These are phyloP conservation scores for Copsychus sechellarum DNA, from an alignment of 2,113 vertebrate species.

Conservation along the genomic window DNA sequence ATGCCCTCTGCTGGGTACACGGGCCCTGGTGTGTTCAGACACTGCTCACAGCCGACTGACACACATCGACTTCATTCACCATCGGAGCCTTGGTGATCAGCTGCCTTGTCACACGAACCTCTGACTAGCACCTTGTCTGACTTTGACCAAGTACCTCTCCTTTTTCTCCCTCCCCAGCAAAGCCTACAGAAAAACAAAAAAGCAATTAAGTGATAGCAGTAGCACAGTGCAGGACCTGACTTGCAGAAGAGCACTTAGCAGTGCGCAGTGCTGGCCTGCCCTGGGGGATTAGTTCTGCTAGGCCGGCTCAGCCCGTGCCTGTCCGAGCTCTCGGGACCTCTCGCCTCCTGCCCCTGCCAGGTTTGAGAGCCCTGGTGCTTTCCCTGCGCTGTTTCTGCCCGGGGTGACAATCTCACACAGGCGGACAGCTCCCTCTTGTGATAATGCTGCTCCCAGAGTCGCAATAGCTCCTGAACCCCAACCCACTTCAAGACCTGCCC, in stretches of 20 bases:
- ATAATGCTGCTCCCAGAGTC: neutral
- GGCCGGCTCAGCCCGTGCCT: neutral
- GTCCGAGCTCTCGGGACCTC: neutral
- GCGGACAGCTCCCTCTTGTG: conserved; percentile 62
- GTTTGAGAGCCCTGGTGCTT: neutral
- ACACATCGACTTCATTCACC: neutral
- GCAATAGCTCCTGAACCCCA: neutral
- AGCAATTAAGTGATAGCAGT: neutral
- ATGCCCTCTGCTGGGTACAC: conserved; percentile 2
- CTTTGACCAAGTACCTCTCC: neutral
- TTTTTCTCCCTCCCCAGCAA: neutral
- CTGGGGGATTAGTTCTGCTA: neutral
- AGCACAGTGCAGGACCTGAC: neutral
- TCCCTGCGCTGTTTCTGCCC: neutral
- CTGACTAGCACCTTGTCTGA: neutral
- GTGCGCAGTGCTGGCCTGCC: neutral
- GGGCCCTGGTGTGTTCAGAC: neutral
- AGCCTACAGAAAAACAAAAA: neutral
- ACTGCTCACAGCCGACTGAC: neutral
- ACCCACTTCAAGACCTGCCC: neutral
- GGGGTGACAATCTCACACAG: conserved; percentile 9
- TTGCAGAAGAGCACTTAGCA: neutral
- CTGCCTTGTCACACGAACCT: neutral
- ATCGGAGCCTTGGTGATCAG: neutral
- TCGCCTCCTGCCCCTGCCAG: neutral